These are phyloP conservation scores for Hylaeus anthracinus DNA, from an alignment of 1,140 invertebrate species.

Conservation along the genomic window DNA sequence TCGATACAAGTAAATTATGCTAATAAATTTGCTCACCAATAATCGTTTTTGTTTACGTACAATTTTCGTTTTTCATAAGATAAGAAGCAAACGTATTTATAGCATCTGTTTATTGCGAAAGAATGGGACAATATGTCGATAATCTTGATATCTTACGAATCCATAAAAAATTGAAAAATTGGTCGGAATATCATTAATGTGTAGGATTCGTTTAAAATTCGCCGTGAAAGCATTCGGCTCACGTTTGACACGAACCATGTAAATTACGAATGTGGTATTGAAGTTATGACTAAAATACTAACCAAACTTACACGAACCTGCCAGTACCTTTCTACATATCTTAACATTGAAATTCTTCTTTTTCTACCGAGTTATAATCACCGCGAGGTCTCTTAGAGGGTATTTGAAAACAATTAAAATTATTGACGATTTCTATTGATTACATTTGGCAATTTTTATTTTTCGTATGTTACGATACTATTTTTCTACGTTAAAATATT, in stretches of 20 bases:
- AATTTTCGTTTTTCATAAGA: neutral
- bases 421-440: too few species aligned
- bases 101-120: neutral
- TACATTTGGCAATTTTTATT: too few species aligned
- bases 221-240: constrained; percentile 4
- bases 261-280: constrained; percentile 19
- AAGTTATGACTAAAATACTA: constrained; percentile 6
- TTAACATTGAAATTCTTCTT: neutral
- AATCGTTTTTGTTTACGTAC: neutral
- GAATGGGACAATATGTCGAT: neutral
- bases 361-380: neutral
- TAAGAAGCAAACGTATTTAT: neutral
- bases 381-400: too few species aligned
- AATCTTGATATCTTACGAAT: constrained; percentile 3
- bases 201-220: constrained; percentile 28
- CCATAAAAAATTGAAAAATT: constrained; percentile 7
- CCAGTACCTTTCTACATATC: neutral
- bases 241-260: constrained; percentile 2
- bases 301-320: neutral
- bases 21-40: neutral
- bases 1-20: neutral
- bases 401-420: too few species aligned
- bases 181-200: constrained; percentile 12
- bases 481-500: too few species aligned
- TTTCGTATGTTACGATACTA: too few species aligned